Evolutionary conservation across 2,113 vertebrate genomes (phyloP), one percentile per base, ranked within the genome.

Genomic region (Proteles cristata): DNA sequence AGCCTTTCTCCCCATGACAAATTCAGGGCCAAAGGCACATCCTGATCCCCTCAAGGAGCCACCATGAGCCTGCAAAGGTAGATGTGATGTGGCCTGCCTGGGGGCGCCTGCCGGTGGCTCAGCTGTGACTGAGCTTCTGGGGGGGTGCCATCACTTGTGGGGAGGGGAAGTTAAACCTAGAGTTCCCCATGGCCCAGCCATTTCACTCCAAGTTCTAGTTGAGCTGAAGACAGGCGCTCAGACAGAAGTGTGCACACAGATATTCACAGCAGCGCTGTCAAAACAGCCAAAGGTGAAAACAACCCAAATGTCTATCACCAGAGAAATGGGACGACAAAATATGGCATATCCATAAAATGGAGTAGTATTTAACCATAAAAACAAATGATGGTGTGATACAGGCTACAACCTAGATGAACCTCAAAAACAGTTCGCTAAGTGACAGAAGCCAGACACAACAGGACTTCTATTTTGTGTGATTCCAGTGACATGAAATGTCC

Each of bases 91-190:
- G 35, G 25, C 19, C 73, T 81, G 63, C 82, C 33, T 28, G 3
- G 9, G 45, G 15, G 8, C 43, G 61, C 50, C 66, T 19, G 25
- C 35, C 58, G 68, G 4, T 79, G n/a, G 43, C 50, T 7, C 5
- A 8, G 50, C 8, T 28, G 6, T 23, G 69, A 25, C 50, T 8
- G 50, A 86, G 88, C 25, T 0, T 68, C 94, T 23, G 21, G 39
- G 48, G 7, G n/a, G 4, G 21, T 25, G 5, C 50, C 33, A 0
- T 21, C 17, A 0, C 1, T 21, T 17, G 28, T 19, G 15, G 66
- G 45, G 12, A 39, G 53, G 61, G 39, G 48, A 31, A 15, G 15
- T 50, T 43, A 79, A 73, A 35, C 39, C 31, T n/a, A 5, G 81
- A 66, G 31, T 45, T 11, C 45, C 48, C 35, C 23, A 2, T n/a